Base-by-base conservation (phyloP, 2,888 invertebrate species). In the Agrochola macilenta region DNA sequence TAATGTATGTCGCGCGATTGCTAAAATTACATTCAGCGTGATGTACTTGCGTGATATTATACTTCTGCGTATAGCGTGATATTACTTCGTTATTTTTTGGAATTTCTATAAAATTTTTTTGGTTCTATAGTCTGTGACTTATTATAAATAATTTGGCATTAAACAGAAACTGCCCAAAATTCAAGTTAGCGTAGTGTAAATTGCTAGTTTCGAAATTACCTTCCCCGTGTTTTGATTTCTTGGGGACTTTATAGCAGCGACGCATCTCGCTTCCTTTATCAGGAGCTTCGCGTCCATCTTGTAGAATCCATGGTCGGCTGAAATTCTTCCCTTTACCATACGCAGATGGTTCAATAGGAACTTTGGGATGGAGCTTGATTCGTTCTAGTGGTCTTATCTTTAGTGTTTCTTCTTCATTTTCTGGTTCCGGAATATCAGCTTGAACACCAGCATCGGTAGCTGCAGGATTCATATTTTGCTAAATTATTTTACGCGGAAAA, bases 261-360 rank as follows among this genome's bases (percentile, higher is more conserved):
- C 93, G 93, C 96, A 95, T 96, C 90, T 95, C 95, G 85, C 96
- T 96, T 5, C 96, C 95, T 76, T 92, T 90, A 9, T 88, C 91
- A 5, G 94, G 93, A 49, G 92, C 90, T 80, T 91, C 91, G 2
- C 96, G 93, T 1, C 96, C 96, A 88, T 96, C 96, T 78, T 96
- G 95, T 68, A 96, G 89, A 70, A 96, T 96, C 96, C 96, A 96
- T 2, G 93, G 92, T 46, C 95, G 92, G 79, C 96, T 96, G 70
- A 89, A 96, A 68, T 93, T 94, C 79, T 94, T 94, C 26, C 93
- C 93, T 91, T 92, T 96, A 0, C 94, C 95, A 86, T 96, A 96
- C 2, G 94, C 91, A 46, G 96, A 94, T 14, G 94, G 93, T 89
- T 96, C 96, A 69, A 95, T 86, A 3, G 96, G 96, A 63, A 89